Conservation (phyloP, 2,113 vertebrate species). For the Syngnathoides biaculeatus region DNA sequence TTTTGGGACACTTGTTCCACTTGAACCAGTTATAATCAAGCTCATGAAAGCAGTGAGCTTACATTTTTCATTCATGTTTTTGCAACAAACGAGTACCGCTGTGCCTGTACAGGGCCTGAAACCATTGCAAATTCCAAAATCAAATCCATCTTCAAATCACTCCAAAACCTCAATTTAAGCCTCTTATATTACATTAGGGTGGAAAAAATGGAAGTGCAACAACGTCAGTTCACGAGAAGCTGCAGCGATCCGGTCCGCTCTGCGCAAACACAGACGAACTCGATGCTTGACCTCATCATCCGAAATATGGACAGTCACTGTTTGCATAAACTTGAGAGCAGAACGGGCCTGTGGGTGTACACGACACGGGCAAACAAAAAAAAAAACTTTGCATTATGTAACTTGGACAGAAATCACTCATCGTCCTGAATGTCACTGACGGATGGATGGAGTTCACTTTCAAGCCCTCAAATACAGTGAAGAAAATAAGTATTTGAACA, state of each 20-base stretch:
- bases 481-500: no score
- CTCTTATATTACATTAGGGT: neutral
- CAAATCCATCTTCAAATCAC: neutral
- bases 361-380: slow-evolving; percentile 22
- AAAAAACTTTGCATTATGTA: slow-evolving; percentile 28
- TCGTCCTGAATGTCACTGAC: neutral
- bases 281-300: slow-evolving; percentile 4
- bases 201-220: neutral
- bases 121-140: neutral
- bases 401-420: slow-evolving; percentile 18
- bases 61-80: neutral
- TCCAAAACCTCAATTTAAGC: neutral
- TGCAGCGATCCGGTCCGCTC: neutral
- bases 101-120: neutral
- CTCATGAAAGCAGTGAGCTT: slow-evolving; percentile 15
- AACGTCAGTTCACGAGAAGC: neutral
- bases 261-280: slow-evolving; percentile 31
- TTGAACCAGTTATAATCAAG: slow-evolving; percentile 10
- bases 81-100: no score
- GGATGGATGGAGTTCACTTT: neutral
- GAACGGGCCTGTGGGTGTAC: slow-evolving; percentile 26
- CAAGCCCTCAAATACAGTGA: neutral
- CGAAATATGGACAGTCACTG: slow-evolving; percentile 17
- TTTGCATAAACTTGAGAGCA: slow-evolving; percentile 39
- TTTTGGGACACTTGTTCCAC: neutral